These are phyloP conservation scores for Meloidogyne floridensis DNA, from an alignment of 1,140 invertebrate genomes.

Conservation along the genomic window DNA sequence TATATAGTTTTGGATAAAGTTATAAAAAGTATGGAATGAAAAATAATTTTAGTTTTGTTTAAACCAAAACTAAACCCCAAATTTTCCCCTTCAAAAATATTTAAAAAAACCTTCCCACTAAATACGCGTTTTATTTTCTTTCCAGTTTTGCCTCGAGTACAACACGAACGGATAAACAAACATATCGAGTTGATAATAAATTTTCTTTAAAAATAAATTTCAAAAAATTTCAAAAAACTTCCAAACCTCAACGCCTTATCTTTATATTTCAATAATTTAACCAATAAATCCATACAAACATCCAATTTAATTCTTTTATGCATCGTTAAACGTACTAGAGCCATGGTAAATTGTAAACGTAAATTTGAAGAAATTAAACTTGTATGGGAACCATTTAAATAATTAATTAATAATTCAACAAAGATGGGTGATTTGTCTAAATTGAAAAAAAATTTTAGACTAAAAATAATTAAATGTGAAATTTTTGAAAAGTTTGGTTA, in stretches of 20 bases:
- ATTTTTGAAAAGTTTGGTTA: too few species aligned
- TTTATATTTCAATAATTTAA: constrained; percentile 59
- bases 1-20: too few species aligned
- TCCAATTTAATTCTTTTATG: constrained; percentile 45
- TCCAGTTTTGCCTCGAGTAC: constrained; percentile 20
- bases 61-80: too few species aligned
- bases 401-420: too few species aligned
- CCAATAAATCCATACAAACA: constrained; percentile 55
- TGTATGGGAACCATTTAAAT: constrained; percentile 16
- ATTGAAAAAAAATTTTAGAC: too few species aligned
- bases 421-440: too few species aligned
- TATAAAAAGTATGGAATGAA: too few species aligned
- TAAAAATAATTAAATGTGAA: too few species aligned
- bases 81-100: too few species aligned
- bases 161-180: constrained; percentile 34
- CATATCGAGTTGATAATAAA: constrained; percentile 53
- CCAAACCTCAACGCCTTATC: constrained; percentile 51
- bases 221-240: background rate
- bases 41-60: too few species aligned
- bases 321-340: constrained; percentile 49
- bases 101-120: constrained; percentile 22
- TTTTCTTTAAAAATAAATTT: constrained; percentile 47
- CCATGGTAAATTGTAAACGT: constrained; percentile 57
- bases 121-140: constrained; percentile 13
- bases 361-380: constrained; percentile 52